These are phyloP conservation scores for Diarsia dahlii DNA, from an alignment of 2,888 invertebrate species.

Conservation along the genomic window DNA sequence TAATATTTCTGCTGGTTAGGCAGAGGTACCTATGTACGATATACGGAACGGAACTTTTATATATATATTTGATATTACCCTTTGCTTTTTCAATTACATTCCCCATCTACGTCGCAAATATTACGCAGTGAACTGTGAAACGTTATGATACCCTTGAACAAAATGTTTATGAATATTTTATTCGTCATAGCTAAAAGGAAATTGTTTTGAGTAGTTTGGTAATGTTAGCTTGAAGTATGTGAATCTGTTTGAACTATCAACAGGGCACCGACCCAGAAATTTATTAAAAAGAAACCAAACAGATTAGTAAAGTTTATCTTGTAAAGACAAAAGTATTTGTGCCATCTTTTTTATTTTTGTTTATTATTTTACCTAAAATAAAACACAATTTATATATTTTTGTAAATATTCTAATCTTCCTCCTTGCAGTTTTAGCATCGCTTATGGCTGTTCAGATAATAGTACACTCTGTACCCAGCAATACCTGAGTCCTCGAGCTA, in stretches of 20 bases:
- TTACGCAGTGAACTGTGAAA: conserved; percentile 13
- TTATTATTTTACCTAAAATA: no score
- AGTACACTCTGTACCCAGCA: no score
- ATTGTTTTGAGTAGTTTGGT: background rate
- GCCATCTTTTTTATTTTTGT: no score
- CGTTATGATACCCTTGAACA: conserved; percentile 12
- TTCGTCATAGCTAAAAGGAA: background rate
- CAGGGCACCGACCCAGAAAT: background rate
- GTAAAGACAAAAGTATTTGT: background rate
- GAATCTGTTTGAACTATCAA: background rate
- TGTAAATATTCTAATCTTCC: background rate
- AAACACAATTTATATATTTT: no score
- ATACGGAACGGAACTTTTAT: background rate
- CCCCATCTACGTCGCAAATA: no score
- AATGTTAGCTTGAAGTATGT: background rate
- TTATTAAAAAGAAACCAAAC: background rate
- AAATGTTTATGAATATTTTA: conserved; percentile 3
- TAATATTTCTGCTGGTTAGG: no score
- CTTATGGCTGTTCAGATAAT: no score
- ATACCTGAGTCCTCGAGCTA: no score
- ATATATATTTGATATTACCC: no score
- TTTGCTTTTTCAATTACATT: conserved; percentile 11
- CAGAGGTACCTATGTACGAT: background rate
- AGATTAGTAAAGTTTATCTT: background rate
- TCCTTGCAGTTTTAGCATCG: background rate